A percentile compares a stretch with the other conserved stretches of the same genome.
Evolutionary conservation across 2,113 vertebrate species (phyloP).

Genomic region (Onychostoma macrolepis): DNA sequence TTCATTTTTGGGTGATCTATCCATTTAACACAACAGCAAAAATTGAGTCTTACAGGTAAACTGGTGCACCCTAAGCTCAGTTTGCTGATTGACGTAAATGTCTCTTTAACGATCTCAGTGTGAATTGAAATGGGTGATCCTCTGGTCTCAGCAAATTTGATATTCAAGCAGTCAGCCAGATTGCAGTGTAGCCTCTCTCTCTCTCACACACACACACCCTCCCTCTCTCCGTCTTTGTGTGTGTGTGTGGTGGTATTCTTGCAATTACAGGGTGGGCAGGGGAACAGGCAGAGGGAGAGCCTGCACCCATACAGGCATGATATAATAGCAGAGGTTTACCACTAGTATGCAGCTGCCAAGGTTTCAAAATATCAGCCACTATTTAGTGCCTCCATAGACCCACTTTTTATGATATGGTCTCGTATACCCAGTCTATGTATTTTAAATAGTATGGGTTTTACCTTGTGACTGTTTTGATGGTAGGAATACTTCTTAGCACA

Average conservation of each 20-base stretch:
- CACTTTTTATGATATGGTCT: conserved; percentile 34
- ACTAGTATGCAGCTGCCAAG: conserved; percentile 67
- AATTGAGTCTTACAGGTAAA: background rate
- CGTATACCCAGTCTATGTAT: conserved; percentile 16
- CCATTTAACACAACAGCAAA: background rate
- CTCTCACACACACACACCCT: background rate
- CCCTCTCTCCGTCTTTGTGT: background rate
- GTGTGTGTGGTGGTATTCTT: conserved; percentile 55
- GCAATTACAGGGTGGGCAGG: conserved; percentile 76
- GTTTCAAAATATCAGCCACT: conserved; percentile 73
- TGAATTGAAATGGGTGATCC: conserved; percentile 26
- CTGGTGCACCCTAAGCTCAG: background rate
- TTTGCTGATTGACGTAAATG: conserved; percentile 12
- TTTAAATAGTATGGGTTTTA: conserved; percentile 1
- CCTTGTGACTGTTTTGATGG: conserved; percentile 3
- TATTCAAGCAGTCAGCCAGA: conserved; percentile 23
- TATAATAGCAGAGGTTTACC: conserved; percentile 77
- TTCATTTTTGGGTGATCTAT: background rate
- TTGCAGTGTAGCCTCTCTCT: background rate
- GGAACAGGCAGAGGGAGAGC: conserved; percentile 65
- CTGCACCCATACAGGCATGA: conserved; percentile 72
- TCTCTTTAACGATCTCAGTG: conserved; percentile 8
- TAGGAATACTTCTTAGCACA: background rate
- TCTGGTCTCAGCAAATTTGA: conserved; percentile 17
- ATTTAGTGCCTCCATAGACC: conserved; percentile 31